Conservation (phyloP, 1,140 invertebrate species). For the Zaprionus gabonicus region DNA sequence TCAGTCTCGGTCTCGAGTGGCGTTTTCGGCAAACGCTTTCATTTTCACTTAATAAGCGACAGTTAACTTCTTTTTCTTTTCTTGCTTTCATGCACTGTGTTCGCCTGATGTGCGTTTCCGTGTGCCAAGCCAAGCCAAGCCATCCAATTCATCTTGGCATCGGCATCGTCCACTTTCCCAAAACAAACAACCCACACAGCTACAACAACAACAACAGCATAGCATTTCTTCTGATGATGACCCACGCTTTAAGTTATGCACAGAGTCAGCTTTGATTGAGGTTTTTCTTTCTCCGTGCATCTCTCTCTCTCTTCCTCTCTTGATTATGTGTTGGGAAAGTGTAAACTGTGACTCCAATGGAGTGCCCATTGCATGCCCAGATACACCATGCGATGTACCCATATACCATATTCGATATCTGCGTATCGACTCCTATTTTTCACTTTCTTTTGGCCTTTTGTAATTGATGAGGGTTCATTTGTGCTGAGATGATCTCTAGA, state of each 20-base stretch:
- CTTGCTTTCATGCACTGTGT: conserved; percentile 53
- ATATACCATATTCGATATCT: conserved; percentile 1
- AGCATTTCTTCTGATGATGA: conserved; percentile 57
- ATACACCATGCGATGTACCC: conserved; percentile 3
- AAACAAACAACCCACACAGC: conserved; percentile 72
- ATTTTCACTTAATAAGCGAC: conserved; percentile 82
- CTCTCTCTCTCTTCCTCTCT: conserved; percentile 35
- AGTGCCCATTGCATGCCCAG: conserved; percentile 36
- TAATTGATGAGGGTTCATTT: conserved; percentile 69
- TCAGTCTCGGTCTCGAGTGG: conserved; percentile 13
- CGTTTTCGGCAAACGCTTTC: conserved; percentile 76
- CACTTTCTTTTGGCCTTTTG: conserved; percentile 70
- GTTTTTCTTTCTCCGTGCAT: conserved; percentile 58
- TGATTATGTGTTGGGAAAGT: conserved; percentile 64
- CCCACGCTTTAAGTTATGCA: conserved; percentile 80
- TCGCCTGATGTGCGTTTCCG: conserved; percentile 76
- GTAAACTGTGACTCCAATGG: conserved; percentile 73
- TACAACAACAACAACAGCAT: conserved; percentile 33
- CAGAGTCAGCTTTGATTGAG: conserved; percentile 71
- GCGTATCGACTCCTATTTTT: conserved; percentile 60
- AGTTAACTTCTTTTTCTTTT: conserved; percentile 75
- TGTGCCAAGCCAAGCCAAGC: conserved; percentile 50
- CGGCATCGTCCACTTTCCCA: conserved; percentile 59
- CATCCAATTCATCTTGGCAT: conserved; percentile 67
- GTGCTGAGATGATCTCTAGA: conserved; percentile 47